phyloP scores from a whole-genome alignment of 2,888 invertebrate species.

The Flexamia atlantica region DNA sequence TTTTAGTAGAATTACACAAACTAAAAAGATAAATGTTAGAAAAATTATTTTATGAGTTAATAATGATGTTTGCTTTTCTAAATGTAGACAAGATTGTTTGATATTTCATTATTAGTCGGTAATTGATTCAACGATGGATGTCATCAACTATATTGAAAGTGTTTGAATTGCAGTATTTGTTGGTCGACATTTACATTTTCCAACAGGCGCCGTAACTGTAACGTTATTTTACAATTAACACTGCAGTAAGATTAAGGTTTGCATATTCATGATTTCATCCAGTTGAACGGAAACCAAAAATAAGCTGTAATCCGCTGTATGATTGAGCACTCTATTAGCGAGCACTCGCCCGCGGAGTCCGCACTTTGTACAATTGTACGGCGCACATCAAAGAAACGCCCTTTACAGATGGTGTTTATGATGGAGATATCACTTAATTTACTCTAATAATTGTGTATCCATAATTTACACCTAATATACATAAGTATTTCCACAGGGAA shows the following conservation, averaged over 20 bases:
- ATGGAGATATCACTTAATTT: not conserved
- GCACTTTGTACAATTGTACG: constrained; percentile 10
- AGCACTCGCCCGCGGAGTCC: not conserved
- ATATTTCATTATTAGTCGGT: too few relatives aligned
- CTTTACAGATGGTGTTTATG: not conserved
- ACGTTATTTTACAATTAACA: constrained; percentile 10
- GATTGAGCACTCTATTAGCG: not conserved
- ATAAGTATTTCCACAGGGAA: not conserved
- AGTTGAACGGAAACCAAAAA: constrained; percentile 33
- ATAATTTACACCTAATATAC: not conserved
- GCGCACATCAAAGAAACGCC: constrained; percentile 6
- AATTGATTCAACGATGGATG: not conserved
- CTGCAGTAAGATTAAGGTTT: constrained; percentile 22
- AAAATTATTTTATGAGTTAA: too few relatives aligned
- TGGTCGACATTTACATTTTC: not conserved
- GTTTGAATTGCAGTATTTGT: not conserved
- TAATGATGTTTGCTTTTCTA: too few relatives aligned
- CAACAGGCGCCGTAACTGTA: not conserved
- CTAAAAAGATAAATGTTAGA: too few relatives aligned
- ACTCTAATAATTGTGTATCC: constrained; percentile 1
- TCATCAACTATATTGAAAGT: not conserved
- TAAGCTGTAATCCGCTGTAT: constrained; percentile 9
- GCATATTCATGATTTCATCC: constrained; percentile 6
- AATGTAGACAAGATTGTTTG: too few relatives aligned
- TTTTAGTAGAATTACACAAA: too few relatives aligned